Evolutionary conservation across 1,140 invertebrate genomes (phyloP), one percentile per base, ranked within the genome.

Genomic region (Mizuhopecten yessoensis): DNA sequence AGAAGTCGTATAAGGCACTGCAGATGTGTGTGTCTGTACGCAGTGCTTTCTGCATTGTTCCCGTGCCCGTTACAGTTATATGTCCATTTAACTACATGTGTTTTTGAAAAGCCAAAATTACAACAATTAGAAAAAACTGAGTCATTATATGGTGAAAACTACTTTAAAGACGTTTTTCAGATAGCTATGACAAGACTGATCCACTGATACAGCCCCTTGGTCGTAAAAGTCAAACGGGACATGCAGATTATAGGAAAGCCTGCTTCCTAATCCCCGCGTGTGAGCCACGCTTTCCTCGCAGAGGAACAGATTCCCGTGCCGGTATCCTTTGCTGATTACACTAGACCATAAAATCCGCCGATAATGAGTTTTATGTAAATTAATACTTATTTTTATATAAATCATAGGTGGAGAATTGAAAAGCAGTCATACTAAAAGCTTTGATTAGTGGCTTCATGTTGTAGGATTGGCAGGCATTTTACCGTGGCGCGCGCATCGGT

Each of bases 311-410:
- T 34, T 90, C 45, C 86, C 29, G 87, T 57, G 45, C 45, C 87
- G 29, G 86, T 88, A 33, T 23, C 33, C 20, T 34, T 34, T 20
- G 87, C 87, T 90, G 86, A 90, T 90, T 88, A 87, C 33, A 90
- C 34, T 34, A 33, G 45, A 49, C 45, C 88, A 91, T 91, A 92
- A 92, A 92, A 91, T 42, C 49, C 39, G 33, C 29, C 36, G 33
- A 87, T 91, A 92, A 92, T 91, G 92, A 89, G 92, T 89, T 92
- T 92, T 92, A 92, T 92, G 92, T 90, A 92, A 92, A 92, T 88
- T 57, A 89, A 92, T 90, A 92, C 90, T 90, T 92, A 92, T 92
- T 92, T 92, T 90, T 89, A 86, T 57, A 91, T 92, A 92, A 92
- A 92, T 92, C 92, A 92, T 92, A 92, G 88, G 75, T 91, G 91